Evolutionary conservation across 1,140 invertebrate species (phyloP), one percentile per base, ranked within the genome.

Genomic region (Adoxophyes honmai): DNA sequence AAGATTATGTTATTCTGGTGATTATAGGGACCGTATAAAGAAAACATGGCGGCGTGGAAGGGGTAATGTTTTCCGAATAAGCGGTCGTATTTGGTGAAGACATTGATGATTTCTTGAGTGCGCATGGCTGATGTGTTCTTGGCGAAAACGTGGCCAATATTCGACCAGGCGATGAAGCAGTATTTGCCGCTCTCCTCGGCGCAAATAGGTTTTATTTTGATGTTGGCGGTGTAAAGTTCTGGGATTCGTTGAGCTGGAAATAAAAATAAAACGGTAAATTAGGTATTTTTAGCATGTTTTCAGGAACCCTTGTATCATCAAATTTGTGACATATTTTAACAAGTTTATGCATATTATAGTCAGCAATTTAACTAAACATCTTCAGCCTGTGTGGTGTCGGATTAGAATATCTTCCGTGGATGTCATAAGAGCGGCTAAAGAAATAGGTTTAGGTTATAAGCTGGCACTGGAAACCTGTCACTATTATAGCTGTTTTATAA

Each of bases 151-250:
- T 94, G 86, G 14, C 92, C 93, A 6, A 92, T 75, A n/a, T 92
- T 88, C 2, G 93, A 91, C 93, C 94, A 94, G 37, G 92, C 92
- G n/a, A 95, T 80, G 73, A 92, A 91, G 63, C 94, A 95, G 11
- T 89, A 89, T 60, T 91, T 84, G 7, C 80, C 70, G 51, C 88
- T 86, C 1, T 89, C 80, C 57, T 89, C 89, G n/a, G 89, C 78
- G 69, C 90, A 94, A 44, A 93, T 78, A 57, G 79, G 85, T 34
- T 66, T 76, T 28, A 84, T 89, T 60, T 86, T 86, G 61, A 62
- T 13, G 1, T 59, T 52, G 13, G 37, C 66, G 4, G 68, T 65
- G 70, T 71, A 75, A 1, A 59, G 39, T 28, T 77, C 64, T 4
- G 56, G 55, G 14, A 75, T 70, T 52, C 64, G 64, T n/a, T 78